phyloP scores from a whole-genome alignment of 2,113 vertebrate species.

The Eublepharis macularius region DNA sequence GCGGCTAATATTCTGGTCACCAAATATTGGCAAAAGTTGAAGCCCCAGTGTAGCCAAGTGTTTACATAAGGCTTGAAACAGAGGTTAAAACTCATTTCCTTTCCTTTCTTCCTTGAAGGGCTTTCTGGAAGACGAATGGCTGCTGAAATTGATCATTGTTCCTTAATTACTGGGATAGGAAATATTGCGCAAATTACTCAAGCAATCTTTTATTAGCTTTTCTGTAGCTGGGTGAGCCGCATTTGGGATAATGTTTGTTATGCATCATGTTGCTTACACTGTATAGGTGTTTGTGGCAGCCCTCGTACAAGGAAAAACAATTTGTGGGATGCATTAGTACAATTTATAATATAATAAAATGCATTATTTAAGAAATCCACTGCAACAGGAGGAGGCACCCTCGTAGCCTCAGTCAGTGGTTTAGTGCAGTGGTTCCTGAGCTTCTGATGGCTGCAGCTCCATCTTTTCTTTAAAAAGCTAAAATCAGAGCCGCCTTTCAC shows the following conservation, averaged over 20 bases:
- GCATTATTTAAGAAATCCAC: neutral
- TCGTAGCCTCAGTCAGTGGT: neutral
- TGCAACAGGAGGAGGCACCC: neutral
- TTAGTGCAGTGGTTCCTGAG: neutral
- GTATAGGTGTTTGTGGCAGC: neutral
- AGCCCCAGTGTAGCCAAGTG: neutral
- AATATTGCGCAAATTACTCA: slow-evolving; percentile 23
- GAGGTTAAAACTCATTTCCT: slow-evolving; percentile 9
- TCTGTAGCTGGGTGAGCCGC: neutral
- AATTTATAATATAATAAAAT: neutral
- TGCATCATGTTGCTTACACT: neutral
- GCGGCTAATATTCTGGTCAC: neutral
- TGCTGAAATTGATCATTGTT: slow-evolving; percentile 3
- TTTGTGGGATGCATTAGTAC: neutral
- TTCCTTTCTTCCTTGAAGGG: neutral
- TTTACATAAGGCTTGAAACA: neutral
- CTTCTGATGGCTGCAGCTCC: neutral
- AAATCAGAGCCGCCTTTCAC: neutral
- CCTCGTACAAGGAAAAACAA: neutral
- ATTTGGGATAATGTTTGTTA: neutral
- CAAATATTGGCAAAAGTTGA: neutral
- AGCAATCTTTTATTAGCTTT: slow-evolving; percentile 16
- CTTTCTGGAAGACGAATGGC: neutral
- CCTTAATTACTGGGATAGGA: slow-evolving; percentile 16
- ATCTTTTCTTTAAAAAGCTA: neutral